A percentile compares a stretch with the other conserved stretches of the same genome.
phyloP scores from a whole-genome alignment of 2,888 invertebrate genomes.

The Rhodophaea formosa region DNA sequence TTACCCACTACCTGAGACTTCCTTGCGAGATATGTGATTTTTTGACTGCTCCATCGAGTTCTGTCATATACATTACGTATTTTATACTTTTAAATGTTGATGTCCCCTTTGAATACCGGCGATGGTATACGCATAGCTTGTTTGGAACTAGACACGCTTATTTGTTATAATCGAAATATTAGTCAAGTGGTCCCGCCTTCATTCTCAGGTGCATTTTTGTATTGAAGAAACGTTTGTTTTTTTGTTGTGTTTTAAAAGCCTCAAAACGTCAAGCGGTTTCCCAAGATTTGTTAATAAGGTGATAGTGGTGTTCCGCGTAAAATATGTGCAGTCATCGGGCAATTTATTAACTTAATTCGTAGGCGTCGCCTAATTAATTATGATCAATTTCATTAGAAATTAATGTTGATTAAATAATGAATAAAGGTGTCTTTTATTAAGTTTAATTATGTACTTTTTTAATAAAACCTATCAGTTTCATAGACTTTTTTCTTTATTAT shows the following conservation, averaged over 20 bases:
- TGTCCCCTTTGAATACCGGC: constrained; percentile 20
- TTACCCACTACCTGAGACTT: constrained; percentile 76
- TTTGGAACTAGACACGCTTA: constrained; percentile 44
- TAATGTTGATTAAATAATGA: neutral
- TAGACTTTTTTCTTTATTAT: no score
- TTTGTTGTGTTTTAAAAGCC: constrained; percentile 70
- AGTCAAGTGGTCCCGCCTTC: constrained; percentile 78
- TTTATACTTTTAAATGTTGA: constrained; percentile 14
- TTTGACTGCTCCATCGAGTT: constrained; percentile 25
- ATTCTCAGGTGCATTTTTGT: constrained; percentile 81
- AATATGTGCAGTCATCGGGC: constrained; percentile 31
- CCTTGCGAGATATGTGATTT: constrained; percentile 39
- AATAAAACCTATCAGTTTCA: no score
- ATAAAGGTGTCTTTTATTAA: neutral
- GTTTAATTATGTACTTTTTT: no score
- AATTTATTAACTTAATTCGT: constrained; percentile 7
- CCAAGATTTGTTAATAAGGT: constrained; percentile 71
- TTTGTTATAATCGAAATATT: constrained; percentile 75
- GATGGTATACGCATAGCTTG: constrained; percentile 34
- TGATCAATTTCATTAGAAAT: neutral
- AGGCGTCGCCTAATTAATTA: neutral
- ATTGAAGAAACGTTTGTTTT: constrained; percentile 74
- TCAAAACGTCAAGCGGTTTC: constrained; percentile 68
- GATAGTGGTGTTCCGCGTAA: constrained; percentile 48
- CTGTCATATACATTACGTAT: constrained; percentile 38